Conservation (phyloP, 1,140 invertebrate species). For the Nylanderia fulva region DNA sequence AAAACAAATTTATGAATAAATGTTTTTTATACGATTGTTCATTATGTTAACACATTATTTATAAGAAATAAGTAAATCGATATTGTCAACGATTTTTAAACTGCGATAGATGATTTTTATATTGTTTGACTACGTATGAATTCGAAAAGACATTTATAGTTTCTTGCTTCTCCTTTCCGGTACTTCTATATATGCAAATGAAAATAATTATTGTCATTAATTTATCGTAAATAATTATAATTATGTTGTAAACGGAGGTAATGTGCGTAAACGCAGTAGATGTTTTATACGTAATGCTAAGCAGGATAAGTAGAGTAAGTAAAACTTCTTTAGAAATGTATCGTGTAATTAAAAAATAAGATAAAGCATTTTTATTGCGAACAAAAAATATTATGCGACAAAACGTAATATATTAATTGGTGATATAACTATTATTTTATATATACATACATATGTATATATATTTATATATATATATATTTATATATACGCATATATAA, state of each 20-base stretch:
- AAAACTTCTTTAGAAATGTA: slow-evolving; percentile 4
- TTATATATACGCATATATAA: too few relatives aligned
- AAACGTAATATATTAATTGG: background rate
- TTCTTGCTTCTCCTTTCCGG: too few relatives aligned
- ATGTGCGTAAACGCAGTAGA: background rate
- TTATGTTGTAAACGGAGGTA: background rate
- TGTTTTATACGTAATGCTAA: slow-evolving; percentile 27
- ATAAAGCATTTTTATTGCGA: too few relatives aligned
- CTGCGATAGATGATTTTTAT: background rate
- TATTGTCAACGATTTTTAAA: background rate
- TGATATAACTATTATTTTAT: too few relatives aligned
- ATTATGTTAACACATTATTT: background rate
- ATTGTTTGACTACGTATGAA: background rate
- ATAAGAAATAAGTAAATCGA: slow-evolving; percentile 7
- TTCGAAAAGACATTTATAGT: background rate
- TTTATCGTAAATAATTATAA: background rate
- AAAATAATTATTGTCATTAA: slow-evolving; percentile 23
- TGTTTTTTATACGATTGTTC: slow-evolving; percentile 18
- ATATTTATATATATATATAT: too few relatives aligned
- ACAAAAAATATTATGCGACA: background rate
- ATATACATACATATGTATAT: too few relatives aligned
- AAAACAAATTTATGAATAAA: background rate
- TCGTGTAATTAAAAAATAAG: too few relatives aligned
- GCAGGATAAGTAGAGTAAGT: slow-evolving; percentile 1
- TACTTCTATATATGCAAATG: background rate